A percentile compares a stretch with the other conserved stretches of the same genome.
phyloP scores from a whole-genome alignment of 2,113 vertebrate species.

The Brachyistius frenatus region DNA sequence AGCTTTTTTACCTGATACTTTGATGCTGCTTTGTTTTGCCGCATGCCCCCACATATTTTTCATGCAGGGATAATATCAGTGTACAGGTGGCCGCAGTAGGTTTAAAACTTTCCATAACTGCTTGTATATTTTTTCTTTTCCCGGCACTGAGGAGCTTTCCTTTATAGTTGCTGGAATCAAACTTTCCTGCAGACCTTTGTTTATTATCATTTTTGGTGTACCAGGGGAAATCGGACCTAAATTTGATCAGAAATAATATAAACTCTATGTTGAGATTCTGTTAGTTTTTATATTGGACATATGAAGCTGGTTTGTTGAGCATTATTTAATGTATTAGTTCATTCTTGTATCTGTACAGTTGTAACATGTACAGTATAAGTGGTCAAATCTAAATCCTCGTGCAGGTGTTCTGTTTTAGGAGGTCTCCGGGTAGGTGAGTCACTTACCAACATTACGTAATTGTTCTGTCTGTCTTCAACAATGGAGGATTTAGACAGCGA shows the following conservation, averaged over 20 bases:
- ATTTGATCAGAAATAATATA: neutral
- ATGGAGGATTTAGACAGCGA: conserved; percentile 18
- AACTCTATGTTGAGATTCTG: neutral
- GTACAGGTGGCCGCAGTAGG: neutral
- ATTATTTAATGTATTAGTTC: conserved; percentile 13
- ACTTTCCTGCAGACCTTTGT: neutral
- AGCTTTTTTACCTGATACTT: no score
- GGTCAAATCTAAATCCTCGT: conserved; percentile 6
- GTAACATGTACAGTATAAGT: neutral
- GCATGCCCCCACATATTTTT: no score
- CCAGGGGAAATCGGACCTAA: neutral
- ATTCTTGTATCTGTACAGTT: neutral
- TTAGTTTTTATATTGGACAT: neutral
- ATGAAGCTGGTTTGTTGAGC: neutral
- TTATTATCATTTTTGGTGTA: conserved; percentile 5
- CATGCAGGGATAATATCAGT: no score
- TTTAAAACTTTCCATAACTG: neutral
- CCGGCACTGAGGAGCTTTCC: neutral
- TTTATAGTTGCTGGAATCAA: neutral
- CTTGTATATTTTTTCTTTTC: neutral
- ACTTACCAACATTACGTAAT: conserved; percentile 32
- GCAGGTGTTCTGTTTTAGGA: neutral
- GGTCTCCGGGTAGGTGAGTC: neutral
- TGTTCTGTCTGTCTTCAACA: conserved; percentile 20
- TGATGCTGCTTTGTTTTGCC: no score